Evolutionary conservation across 2,888 invertebrate species (phyloP), one percentile per base, ranked within the genome.

Genomic region (Laspeyria flexula): DNA sequence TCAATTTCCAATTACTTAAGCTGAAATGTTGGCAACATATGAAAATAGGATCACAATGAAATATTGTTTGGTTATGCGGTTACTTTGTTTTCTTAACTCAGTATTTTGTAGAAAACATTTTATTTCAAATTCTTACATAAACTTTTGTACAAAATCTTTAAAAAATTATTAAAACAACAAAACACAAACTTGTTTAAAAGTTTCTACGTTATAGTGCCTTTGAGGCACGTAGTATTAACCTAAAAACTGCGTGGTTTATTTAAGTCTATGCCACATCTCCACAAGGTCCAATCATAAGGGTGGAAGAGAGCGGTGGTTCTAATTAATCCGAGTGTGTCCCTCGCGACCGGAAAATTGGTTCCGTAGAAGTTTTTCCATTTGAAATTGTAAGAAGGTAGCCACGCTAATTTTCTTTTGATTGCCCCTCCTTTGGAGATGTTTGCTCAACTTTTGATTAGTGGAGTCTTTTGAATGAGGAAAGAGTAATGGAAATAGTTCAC

Each of bases 341-440:
- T 34, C 41, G 77, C 66, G 79, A 63, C 69, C 64, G 56, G 58
- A 67, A 74, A 81, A 81, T 82, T 76, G 82, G 83, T 79, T 70
- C 74, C 69, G 71, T 73, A 70, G 39, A 85, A 85, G 77, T 85
- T 85, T 85, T 85, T 82, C 82, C 84, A 83, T 83, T 85, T 77
- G 73, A 77, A 83, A 80, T 71, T 79, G 78, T 76, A 66, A 74
- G 71, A 67, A 71, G 69, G 69, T 73, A 49, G 65, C 71, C 71
- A 78, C 75, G 77, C 77, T 83, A 86, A 86, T 86, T 85, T 83
- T 77, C 80, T 79, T 84, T 83, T 84, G 83, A 86, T 83, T 84
- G 81, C 76, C 42, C 39, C 57, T 68, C 67, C 71, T 69, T 73
- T 75, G 61, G 71, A 57, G 59, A 69, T 71, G 69, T 67, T 63